Percentiles rank a stretch among this genome's conserved stretches.
phyloP scores from a whole-genome alignment of 2,888 invertebrate species.

The Pseudococcus viburni region DNA sequence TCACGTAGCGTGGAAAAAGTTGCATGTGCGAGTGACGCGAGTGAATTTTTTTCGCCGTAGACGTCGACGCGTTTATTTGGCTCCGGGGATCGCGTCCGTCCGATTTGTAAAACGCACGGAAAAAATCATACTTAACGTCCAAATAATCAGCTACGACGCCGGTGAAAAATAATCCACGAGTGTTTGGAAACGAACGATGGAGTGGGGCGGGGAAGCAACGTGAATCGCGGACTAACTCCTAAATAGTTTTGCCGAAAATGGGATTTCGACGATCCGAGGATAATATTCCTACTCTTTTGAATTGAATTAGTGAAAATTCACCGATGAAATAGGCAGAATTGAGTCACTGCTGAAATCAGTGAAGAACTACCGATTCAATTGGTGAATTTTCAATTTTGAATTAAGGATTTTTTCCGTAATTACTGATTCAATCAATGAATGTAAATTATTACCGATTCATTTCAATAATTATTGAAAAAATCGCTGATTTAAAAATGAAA shows the following conservation, averaged over 20 bases:
- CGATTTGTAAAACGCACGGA: neutral
- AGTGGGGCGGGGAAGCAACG: neutral
- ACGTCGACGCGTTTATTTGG: neutral
- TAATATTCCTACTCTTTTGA: too few species aligned
- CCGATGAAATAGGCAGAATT: too few species aligned
- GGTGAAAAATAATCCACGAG: constrained; percentile 30
- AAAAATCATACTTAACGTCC: constrained; percentile 34
- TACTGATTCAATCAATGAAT: too few species aligned
- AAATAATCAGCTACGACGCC: constrained; percentile 14
- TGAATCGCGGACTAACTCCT: neutral
- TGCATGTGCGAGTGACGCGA: constrained; percentile 32
- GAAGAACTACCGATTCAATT: too few species aligned
- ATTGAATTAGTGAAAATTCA: too few species aligned
- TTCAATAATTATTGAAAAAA: too few species aligned
- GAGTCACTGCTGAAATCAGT: too few species aligned
- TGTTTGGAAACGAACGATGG: neutral
- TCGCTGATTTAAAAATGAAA: too few species aligned
- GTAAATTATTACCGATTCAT: too few species aligned
- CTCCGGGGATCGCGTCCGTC: neutral
- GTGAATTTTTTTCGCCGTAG: constrained; percentile 6
- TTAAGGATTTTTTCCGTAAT: too few species aligned
- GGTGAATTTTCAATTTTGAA: too few species aligned
- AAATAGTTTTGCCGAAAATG: neutral
- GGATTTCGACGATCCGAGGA: too few species aligned
- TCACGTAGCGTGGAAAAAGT: constrained; percentile 55